phyloP scores from a whole-genome alignment of 2,113 vertebrate genomes.

The Ranitomeya variabilis region DNA sequence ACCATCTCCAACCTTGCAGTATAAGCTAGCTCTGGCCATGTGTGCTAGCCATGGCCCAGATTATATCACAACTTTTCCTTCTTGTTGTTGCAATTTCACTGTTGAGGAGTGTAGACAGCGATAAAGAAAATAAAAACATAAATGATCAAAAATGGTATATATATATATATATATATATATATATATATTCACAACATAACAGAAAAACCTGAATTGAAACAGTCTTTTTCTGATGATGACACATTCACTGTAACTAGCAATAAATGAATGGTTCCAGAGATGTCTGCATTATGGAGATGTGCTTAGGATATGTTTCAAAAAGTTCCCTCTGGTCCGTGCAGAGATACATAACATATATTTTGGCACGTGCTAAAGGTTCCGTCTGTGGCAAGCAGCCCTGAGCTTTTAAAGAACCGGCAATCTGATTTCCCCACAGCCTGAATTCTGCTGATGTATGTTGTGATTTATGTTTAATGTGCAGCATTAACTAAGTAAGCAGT shows the following conservation, averaged over 20 bases:
- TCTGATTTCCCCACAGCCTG: slow-evolving; percentile 14
- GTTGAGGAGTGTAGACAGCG: too few relatives aligned
- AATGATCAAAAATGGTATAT: too few relatives aligned
- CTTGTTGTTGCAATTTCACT: too few relatives aligned
- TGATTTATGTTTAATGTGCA: slow-evolving; percentile 42
- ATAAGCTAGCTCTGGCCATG: too few relatives aligned
- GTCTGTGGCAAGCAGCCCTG: slow-evolving; percentile 40
- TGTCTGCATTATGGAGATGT: slow-evolving; percentile 8
- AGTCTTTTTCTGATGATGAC: too few relatives aligned
- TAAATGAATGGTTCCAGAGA: not conserved
- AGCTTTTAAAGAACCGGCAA: slow-evolving; percentile 32
- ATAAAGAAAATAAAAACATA: too few relatives aligned
- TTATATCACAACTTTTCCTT: too few relatives aligned
- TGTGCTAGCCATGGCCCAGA: too few relatives aligned
- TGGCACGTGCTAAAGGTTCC: slow-evolving; percentile 50
- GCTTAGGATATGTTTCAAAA: not conserved
- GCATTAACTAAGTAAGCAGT: slow-evolving; percentile 7
- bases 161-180: too few relatives aligned
- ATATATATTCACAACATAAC: too few relatives aligned
- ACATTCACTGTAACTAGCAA: not conserved
- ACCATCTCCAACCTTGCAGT: too few relatives aligned
- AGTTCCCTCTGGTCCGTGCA: slow-evolving; percentile 17
- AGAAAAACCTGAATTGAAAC: too few relatives aligned
- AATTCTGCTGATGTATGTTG: slow-evolving; percentile 39
- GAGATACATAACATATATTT: slow-evolving; percentile 25